A percentile compares a stretch with the other conserved stretches of the same genome.
phyloP scores from a whole-genome alignment of 2,113 vertebrate species.

The Enhydra lutris region DNA sequence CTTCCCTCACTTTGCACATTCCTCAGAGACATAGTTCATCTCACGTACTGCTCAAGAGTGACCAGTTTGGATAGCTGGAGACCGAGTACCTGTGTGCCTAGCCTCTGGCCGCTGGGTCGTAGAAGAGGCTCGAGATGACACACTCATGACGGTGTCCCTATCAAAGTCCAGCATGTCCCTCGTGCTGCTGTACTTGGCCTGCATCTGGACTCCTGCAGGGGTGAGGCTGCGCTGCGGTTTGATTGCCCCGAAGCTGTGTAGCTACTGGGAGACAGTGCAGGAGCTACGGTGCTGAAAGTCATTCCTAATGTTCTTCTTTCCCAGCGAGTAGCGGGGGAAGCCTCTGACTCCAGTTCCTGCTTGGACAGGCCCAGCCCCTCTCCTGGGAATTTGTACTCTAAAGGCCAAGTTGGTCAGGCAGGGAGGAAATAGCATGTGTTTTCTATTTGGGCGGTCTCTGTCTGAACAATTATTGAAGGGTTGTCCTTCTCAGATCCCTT shows the following conservation, averaged over 20 bases:
- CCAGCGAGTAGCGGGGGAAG: not conserved
- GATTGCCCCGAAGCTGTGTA: not conserved
- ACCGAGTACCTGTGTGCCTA: constrained; percentile 58
- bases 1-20: not conserved
- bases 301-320: constrained; percentile 32
- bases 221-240: not conserved
- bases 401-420: constrained; percentile 48
- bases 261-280: not conserved
- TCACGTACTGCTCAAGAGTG: not conserved
- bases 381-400: constrained; percentile 1
- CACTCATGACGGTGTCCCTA: constrained; percentile 52
- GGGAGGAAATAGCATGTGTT: constrained; percentile 45
- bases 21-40: not conserved
- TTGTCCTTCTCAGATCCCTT: not conserved
- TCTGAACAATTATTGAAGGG: not conserved
- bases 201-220: constrained; percentile 41
- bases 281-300: not conserved
- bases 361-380: constrained; percentile 52
- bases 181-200: constrained; percentile 62
- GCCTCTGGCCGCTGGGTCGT: not conserved
- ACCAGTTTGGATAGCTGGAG: not conserved
- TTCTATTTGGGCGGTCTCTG: not conserved
- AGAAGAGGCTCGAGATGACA: constrained; percentile 49
- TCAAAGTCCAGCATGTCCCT: constrained; percentile 62
- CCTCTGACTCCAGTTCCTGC: constrained; percentile 61